These are phyloP conservation scores for Nemoura dubitans DNA, from an alignment of 2,888 invertebrate genomes.

Conservation along the genomic window DNA sequence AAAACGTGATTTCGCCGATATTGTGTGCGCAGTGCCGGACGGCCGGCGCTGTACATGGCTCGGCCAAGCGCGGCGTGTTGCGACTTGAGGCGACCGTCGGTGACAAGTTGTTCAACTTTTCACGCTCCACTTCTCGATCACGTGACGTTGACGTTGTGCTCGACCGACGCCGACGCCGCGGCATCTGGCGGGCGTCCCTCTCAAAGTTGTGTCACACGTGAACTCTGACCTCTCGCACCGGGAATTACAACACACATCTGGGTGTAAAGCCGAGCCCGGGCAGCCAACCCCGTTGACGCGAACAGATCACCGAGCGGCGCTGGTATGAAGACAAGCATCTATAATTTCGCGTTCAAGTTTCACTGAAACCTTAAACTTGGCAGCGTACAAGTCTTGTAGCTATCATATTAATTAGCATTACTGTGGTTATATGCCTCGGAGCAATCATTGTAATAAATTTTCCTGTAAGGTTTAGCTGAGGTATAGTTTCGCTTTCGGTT, in stretches of 20 bases:
- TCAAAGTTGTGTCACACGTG: not conserved
- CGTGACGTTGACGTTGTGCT: slow-evolving; percentile 18
- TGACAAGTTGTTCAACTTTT: slow-evolving; percentile 33
- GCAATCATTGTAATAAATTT: not conserved
- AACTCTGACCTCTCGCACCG: not conserved
- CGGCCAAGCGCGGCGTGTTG: too few relatives aligned
- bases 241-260: slow-evolving; percentile 16
- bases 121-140: slow-evolving; percentile 9
- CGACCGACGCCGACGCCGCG: not conserved
- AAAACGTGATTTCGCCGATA: not conserved
- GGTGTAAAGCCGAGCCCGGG: not conserved
- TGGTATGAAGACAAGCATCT: not conserved
- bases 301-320: not conserved
- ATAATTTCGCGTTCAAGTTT: slow-evolving; percentile 7
- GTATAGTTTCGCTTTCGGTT: not conserved
- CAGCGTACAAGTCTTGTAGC: not conserved
- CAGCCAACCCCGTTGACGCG: not conserved
- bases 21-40: not conserved
- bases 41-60: not conserved
- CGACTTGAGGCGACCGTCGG: not conserved
- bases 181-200: slow-evolving; percentile 13
- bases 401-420: not conserved
- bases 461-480: not conserved
- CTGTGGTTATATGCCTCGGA: not conserved
- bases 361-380: not conserved